phyloP scores from a whole-genome alignment of 2,888 invertebrate genomes.

The Dexiosoma caninum region DNA sequence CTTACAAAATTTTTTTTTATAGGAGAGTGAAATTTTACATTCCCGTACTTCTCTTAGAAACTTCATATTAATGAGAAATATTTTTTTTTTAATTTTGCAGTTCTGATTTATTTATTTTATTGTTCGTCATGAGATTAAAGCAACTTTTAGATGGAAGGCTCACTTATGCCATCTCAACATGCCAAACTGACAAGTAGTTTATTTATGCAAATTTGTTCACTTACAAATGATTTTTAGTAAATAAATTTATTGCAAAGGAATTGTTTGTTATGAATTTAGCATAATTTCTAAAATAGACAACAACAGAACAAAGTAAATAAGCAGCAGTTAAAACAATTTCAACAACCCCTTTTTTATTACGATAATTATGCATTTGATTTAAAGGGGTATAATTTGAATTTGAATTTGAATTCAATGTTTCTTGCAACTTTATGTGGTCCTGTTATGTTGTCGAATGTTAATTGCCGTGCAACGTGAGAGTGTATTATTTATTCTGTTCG shows the following conservation, averaged over 20 bases:
- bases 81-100: too few species aligned
- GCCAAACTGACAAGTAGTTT: background rate
- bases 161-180: background rate
- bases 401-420: background rate
- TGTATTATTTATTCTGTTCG: background rate
- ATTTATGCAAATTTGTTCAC: background rate
- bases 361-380: slow-evolving; percentile 20
- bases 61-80: too few species aligned
- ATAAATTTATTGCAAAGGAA: slow-evolving; percentile 15
- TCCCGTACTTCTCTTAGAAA: too few species aligned
- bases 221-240: slow-evolving; percentile 3
- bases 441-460: slow-evolving; percentile 21
- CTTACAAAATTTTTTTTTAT: too few species aligned
- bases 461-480: slow-evolving; percentile 21
- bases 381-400: slow-evolving; percentile 10
- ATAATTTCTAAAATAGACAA: slow-evolving; percentile 31
- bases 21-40: too few species aligned
- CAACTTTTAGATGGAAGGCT: background rate
- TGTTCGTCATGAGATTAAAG: background rate
- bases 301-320: background rate
- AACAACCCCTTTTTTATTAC: slow-evolving; percentile 15
- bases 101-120: too few species aligned
- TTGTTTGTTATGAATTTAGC: slow-evolving; percentile 2
- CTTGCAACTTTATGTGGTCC: background rate
- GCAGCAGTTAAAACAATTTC: background rate